These are phyloP conservation scores for Listronotus bonariensis DNA, from an alignment of 1,140 invertebrate genomes.

Conservation along the genomic window DNA sequence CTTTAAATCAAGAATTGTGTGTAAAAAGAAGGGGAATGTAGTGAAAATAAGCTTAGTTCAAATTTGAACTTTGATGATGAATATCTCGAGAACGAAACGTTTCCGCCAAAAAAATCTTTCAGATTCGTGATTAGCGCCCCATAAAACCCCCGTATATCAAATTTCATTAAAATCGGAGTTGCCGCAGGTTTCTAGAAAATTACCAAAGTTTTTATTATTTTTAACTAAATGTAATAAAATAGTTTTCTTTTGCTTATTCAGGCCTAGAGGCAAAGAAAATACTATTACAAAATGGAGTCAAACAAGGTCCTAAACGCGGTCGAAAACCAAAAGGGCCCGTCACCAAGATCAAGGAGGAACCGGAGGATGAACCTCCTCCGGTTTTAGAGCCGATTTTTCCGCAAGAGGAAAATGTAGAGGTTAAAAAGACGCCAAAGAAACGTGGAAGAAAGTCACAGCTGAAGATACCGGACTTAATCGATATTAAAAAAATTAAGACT, in stretches of 20 bases:
- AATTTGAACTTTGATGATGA: too few relatives aligned
- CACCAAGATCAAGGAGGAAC: constrained; percentile 25
- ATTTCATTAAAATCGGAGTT: too few relatives aligned
- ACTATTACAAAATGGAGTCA: constrained; percentile 49
- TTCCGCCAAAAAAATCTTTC: too few relatives aligned
- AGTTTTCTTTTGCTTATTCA: constrained; percentile 3
- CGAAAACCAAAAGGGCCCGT: constrained; percentile 26
- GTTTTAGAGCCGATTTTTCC: constrained; percentile 48
- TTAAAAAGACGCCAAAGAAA: constrained; percentile 41
- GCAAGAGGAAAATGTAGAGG: constrained; percentile 40
- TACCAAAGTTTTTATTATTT: too few relatives aligned
- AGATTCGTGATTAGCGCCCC: too few relatives aligned
- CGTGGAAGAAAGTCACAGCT: constrained; percentile 25
- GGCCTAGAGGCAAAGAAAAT: constrained; percentile 46
- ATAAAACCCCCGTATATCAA: too few relatives aligned
- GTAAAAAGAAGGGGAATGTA: too few relatives aligned
- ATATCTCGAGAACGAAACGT: too few relatives aligned
- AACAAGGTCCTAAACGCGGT: constrained; percentile 36
- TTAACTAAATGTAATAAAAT: too few relatives aligned
- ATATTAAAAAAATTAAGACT: constrained; percentile 34
- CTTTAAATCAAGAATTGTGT: too few relatives aligned
- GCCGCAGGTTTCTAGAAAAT: too few relatives aligned
- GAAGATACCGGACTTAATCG: constrained; percentile 13
- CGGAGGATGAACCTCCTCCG: constrained; percentile 36
- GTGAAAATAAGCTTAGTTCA: too few relatives aligned